These are phyloP conservation scores for Sebastes jordani DNA, from an alignment of 2,797 vertebrate species.

Conservation along the genomic window DNA sequence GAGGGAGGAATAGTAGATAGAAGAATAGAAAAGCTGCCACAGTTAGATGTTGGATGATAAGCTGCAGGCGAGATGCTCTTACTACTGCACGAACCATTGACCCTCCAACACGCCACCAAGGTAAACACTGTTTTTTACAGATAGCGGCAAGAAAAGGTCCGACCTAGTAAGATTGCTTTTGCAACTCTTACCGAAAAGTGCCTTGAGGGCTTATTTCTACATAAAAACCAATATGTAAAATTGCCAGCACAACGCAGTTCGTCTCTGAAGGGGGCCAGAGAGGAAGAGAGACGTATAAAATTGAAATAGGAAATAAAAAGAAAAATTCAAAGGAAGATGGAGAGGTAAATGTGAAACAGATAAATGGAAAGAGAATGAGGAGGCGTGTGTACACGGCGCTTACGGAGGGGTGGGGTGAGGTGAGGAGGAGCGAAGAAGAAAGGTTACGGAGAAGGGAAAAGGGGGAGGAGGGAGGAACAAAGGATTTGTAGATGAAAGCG, in stretches of 20 bases:
- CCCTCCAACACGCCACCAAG: not conserved
- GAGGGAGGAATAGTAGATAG: not conserved
- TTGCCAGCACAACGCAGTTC: not conserved
- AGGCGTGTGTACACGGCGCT: slow-evolving; percentile 17
- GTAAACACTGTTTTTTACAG: not conserved
- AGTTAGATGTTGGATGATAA: not conserved
- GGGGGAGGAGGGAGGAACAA: slow-evolving; percentile 65
- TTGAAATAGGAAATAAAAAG: slow-evolving; percentile 21
- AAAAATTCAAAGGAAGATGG: slow-evolving; percentile 11
- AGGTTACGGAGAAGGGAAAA: slow-evolving; percentile 59
- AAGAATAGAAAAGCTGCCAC: not conserved
- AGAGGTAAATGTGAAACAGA: slow-evolving; percentile 37
- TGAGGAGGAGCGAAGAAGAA: slow-evolving; percentile 53
- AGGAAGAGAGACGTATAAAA: slow-evolving; percentile 1
- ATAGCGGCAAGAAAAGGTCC: not conserved
- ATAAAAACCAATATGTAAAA: slow-evolving; percentile 12
- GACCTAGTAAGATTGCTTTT: not conserved
- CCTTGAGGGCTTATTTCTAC: slow-evolving; percentile 1
- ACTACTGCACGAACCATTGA: not conserved
- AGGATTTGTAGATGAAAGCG: slow-evolving; percentile 78
- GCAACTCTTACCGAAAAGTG: slow-evolving; percentile 4
- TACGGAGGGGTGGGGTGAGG: slow-evolving; percentile 47
- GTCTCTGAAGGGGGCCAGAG: not conserved
- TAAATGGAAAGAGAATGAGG: slow-evolving; percentile 51
- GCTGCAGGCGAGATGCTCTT: not conserved